Evolutionary conservation across 2,888 invertebrate genomes (phyloP), one percentile per base, ranked within the genome.

Genomic region (Erebia aethiops): DNA sequence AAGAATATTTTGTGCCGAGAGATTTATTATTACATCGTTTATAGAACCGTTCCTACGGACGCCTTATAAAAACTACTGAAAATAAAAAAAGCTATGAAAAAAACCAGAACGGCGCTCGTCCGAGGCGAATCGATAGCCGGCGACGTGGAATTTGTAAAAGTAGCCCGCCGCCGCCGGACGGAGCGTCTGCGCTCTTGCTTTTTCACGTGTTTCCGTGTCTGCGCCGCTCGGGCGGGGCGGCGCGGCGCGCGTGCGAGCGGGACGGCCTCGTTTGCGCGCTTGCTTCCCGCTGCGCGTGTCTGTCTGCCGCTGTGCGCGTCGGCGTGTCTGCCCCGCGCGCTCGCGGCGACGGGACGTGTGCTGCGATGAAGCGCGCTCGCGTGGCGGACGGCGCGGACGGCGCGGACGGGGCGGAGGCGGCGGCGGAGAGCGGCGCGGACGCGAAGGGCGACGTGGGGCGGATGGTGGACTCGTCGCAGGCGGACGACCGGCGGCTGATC

Each of bases 101-200:
- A 75, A 74, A 76, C 64, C 62, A 72, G 71, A 69, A 64, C 70
- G 66, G 73, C 66, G 66, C 58, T 54, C 75, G 75, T 75, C 75
- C 77, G 76, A 69, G 70, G 75, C 77, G 77, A 84, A 87, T 88
- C 88, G 84, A 87, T 88, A 86, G 76, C 80, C 18, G 21, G 21
- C 21, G 21, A 79, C 73, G 84, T 81, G 83, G 84, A 82, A 83
- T 86, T 79, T 83, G 82, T 82, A 83, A 84, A 83, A 82, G 79
- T 80, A 74, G 75, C 62, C 74, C 71, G 67, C 66, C 71, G 67
- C 66, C 71, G 75, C 73, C 76, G 79, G 79, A 75, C 78, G 73
- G 84, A 79, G 85, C 87, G 88, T 86, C 89, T 89, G 91, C 89
- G 88, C 89, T 82, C 88, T 90, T 90, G 91, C 90, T 87, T 51